Evolutionary conservation across 2,113 vertebrate species (phyloP).

Genomic region (Percina caprodes): DNA sequence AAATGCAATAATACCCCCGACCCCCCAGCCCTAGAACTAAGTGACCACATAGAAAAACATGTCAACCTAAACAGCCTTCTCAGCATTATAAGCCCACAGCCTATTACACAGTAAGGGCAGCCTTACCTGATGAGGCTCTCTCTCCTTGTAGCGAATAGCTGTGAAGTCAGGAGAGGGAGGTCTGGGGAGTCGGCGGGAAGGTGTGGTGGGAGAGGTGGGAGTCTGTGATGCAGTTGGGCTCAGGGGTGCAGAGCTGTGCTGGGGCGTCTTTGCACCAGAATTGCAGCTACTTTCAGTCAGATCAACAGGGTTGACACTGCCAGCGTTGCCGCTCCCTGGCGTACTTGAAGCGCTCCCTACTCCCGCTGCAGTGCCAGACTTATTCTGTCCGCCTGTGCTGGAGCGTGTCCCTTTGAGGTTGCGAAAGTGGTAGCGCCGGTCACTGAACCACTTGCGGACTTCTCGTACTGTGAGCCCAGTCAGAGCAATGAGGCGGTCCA

Average conservation of each 20-base stretch:
- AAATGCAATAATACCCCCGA: too few relatives aligned
- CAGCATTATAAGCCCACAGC: background rate
- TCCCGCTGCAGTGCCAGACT: slow-evolving; percentile 10
- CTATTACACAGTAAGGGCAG: background rate
- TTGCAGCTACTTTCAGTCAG: slow-evolving; percentile 60
- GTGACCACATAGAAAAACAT: background rate
- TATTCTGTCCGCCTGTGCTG: slow-evolving; percentile 64
- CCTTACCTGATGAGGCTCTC: slow-evolving; percentile 93
- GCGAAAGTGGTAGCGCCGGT: slow-evolving; percentile 95
- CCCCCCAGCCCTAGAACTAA: background rate
- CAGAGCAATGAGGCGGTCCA: slow-evolving; percentile 91
- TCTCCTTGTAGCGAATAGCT: slow-evolving; percentile 93
- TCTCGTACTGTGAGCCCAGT: slow-evolving; percentile 93
- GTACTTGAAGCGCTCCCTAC: slow-evolving; percentile 10
- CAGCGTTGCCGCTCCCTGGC: slow-evolving; percentile 7
- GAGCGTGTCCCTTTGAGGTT: slow-evolving; percentile 89
- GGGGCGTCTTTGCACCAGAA: slow-evolving; percentile 69
- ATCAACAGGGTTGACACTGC: slow-evolving; percentile 75
- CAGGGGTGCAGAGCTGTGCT: slow-evolving; percentile 69
- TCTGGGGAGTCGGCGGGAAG: slow-evolving; percentile 88
- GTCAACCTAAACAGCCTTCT: too few relatives aligned
- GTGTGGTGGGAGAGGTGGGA: slow-evolving; percentile 82
- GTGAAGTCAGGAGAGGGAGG: slow-evolving; percentile 93
- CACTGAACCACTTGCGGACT: slow-evolving; percentile 98
- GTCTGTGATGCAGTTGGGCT: slow-evolving; percentile 79